Evolutionary conservation across 2,888 invertebrate genomes (phyloP).

Genomic region (Melanophora roralis): DNA sequence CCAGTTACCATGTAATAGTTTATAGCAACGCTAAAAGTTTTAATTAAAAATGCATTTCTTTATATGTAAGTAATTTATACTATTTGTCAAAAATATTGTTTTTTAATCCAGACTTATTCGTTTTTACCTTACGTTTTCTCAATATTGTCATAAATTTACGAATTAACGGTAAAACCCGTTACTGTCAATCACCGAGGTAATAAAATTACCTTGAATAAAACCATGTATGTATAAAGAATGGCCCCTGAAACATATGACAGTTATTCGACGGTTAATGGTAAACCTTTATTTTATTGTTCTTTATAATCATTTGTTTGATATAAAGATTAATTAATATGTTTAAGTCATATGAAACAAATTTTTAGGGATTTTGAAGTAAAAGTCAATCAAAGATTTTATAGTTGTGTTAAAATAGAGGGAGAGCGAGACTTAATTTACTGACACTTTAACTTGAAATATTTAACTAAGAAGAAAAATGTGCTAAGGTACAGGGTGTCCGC

Average conservation of each 20-base stretch:
- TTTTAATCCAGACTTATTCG: too few species aligned
- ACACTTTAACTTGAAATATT: too few species aligned
- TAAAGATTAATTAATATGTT: constrained; percentile 2
- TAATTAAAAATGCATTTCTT: not conserved
- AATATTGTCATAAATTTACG: constrained; percentile 5
- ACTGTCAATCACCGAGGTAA: constrained; percentile 8
- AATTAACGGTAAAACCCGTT: not conserved
- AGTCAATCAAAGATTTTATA: not conserved
- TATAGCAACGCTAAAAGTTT: not conserved
- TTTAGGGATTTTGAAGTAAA: not conserved
- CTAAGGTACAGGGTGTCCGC: too few species aligned
- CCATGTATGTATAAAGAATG: not conserved
- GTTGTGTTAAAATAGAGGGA: not conserved
- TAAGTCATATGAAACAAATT: not conserved
- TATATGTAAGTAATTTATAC: not conserved
- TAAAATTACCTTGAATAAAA: constrained; percentile 9
- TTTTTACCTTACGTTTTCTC: not conserved
- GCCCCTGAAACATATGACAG: not conserved
- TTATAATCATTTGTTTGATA: not conserved
- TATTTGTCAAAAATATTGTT: not conserved
- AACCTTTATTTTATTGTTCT: constrained; percentile 9
- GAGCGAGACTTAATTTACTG: not conserved
- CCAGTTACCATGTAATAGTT: constrained; percentile 33
- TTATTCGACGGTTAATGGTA: not conserved
- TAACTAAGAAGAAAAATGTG: too few species aligned